phyloP scores from a whole-genome alignment of 2,113 vertebrate genomes.

The Festucalex cinctus region DNA sequence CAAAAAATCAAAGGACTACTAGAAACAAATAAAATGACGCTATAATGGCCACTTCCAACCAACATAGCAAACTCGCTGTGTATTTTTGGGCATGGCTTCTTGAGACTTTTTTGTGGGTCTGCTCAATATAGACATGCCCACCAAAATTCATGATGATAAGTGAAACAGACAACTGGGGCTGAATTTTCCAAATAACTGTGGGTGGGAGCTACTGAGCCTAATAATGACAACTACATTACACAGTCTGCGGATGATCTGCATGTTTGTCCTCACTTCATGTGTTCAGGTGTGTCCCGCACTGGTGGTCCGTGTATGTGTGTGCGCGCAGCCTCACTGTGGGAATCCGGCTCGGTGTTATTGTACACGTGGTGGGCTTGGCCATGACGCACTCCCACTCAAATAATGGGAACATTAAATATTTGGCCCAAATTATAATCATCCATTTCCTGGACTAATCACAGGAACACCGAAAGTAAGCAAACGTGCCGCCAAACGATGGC shows the following conservation, averaged over 20 bases:
- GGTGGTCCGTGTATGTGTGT: slow-evolving; percentile 40
- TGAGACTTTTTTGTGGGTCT: too few species aligned
- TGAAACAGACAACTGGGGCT: too few species aligned
- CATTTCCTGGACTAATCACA: slow-evolving; percentile 66
- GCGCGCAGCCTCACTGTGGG: slow-evolving; percentile 63
- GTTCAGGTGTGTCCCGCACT: slow-evolving; percentile 16
- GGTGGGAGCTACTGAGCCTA: background rate
- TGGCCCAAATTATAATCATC: slow-evolving; percentile 73
- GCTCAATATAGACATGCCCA: too few species aligned
- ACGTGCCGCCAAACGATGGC: slow-evolving; percentile 50
- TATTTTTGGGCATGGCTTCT: too few species aligned
- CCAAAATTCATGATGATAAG: too few species aligned
- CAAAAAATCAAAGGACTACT: background rate
- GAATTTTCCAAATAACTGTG: background rate
- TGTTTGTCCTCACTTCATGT: background rate
- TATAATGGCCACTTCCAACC: too few species aligned
- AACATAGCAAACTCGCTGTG: too few species aligned
- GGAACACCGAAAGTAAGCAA: slow-evolving; percentile 65
- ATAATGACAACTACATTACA: background rate
- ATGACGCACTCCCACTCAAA: slow-evolving; percentile 69
- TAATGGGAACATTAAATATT: slow-evolving; percentile 81
- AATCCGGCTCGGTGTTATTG: slow-evolving; percentile 73
- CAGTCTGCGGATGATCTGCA: background rate
- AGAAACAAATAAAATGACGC: too few species aligned
- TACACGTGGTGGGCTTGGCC: slow-evolving; percentile 65